Percentiles rank a stretch among this genome's conserved stretches.
Conservation (phyloP, 2,113 vertebrate species). For the Anguilla rostrata region DNA sequence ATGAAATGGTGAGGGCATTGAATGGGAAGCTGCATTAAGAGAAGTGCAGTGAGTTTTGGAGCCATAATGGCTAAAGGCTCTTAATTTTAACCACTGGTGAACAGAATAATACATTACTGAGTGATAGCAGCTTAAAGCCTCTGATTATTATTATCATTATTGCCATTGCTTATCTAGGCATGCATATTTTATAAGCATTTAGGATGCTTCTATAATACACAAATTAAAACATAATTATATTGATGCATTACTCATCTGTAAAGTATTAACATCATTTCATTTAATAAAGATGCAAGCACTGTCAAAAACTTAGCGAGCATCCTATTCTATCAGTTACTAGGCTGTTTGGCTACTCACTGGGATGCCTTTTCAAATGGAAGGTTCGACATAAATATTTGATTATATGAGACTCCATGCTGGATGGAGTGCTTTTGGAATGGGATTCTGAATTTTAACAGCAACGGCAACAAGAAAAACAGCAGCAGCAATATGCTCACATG, state of each 20-base stretch:
- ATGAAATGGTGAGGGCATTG: constrained; percentile 73
- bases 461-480: background rate
- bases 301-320: constrained; percentile 29
- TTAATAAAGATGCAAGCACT: constrained; percentile 48
- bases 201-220: constrained; percentile 61
- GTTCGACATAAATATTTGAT: constrained; percentile 59
- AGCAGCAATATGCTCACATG: constrained; percentile 36
- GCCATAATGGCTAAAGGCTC: constrained; percentile 76
- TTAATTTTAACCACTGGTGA: constrained; percentile 70
- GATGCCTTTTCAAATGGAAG: constrained; percentile 54
- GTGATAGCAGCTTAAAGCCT: constrained; percentile 55
- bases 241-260: constrained; percentile 65
- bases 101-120: constrained; percentile 60
- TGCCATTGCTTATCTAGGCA: constrained; percentile 62
- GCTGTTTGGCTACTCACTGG: constrained; percentile 49
- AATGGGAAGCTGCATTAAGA: constrained; percentile 65
- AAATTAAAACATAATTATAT: constrained; percentile 73
- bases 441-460: constrained; percentile 42
- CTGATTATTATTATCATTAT: constrained; percentile 68
- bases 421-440: constrained; percentile 35
- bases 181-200: constrained; percentile 65
- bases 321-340: constrained; percentile 39
- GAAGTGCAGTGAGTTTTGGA: constrained; percentile 67
- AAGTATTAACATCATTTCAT: constrained; percentile 57
- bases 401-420: constrained; percentile 32